Evolutionary conservation across 2,888 invertebrate species (phyloP).

Genomic region (Patella depressa): DNA sequence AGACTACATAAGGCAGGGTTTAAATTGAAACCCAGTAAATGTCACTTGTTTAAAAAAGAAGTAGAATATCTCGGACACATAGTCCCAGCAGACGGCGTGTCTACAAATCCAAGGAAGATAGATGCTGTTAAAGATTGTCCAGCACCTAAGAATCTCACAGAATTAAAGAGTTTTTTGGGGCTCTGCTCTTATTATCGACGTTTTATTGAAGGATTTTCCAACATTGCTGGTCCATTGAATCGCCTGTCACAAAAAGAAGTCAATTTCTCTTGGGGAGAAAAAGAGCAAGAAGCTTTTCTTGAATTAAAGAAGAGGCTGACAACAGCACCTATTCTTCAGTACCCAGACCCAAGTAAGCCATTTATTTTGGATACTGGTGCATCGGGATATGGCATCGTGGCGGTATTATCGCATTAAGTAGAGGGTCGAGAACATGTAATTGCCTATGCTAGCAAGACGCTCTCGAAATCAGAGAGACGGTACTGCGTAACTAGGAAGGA

Average conservation of each 20-base stretch:
- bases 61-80: constrained; percentile 29
- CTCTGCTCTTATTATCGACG: neutral
- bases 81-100: constrained; percentile 19
- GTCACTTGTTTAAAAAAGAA: constrained; percentile 29
- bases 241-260: constrained; percentile 22
- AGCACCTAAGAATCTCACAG: neutral
- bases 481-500: constrained; percentile 41
- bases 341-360: constrained; percentile 24
- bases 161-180: constrained; percentile 20
- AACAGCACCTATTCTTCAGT: constrained; percentile 32
- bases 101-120: constrained; percentile 28
- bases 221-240: constrained; percentile 23
- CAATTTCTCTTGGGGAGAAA: constrained; percentile 30
- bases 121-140: neutral
- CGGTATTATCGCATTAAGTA: constrained; percentile 40
- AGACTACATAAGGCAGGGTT: constrained; percentile 37
- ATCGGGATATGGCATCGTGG: constrained; percentile 40
- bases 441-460: constrained; percentile 35
- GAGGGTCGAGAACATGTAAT: constrained; percentile 42
- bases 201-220: constrained; percentile 11
- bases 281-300: constrained; percentile 34
- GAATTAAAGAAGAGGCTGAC: constrained; percentile 26
- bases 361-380: constrained; percentile 48
- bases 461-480: constrained; percentile 32
- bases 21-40: constrained; percentile 46